Evolutionary conservation across 1,140 invertebrate genomes (phyloP), one percentile per base, ranked within the genome.

Genomic region (Pseudachorutes palmiensis): DNA sequence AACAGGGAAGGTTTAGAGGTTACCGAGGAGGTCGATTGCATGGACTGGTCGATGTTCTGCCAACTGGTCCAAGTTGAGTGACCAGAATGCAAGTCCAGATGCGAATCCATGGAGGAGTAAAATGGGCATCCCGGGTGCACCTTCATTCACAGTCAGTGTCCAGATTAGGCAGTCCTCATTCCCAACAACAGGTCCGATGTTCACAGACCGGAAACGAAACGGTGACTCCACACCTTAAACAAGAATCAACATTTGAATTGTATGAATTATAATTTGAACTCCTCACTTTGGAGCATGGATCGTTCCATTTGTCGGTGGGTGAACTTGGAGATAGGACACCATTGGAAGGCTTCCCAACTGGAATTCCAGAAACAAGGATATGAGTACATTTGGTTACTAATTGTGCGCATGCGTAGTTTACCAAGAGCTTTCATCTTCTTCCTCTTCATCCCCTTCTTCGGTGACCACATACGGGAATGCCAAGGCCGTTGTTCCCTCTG

Each of bases 91-190:
- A 41, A 95, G 85, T 2, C 94, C 95, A 1, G 93, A 86, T 19
- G 89, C 95, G 75, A 98, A 86, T 0, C 96, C 96, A 81, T 98
- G 96, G 12, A 98, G 77, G 71, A 98, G 74, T 24, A 98, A 88
- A 45, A 98, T 78, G 0, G 95, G 95, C 0, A 86, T 88, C 73
- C 85, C 48, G 82, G 22, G 77, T 0, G 86, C 86, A 65, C 90
- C 86, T 69, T 86, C 84, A 77, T 94, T 92, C 55, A 92, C 78
- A 19, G 86, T 86, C 41, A 94, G 83, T 1, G 91, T 93, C 89
- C 92, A 93, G 79, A 95, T 88, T 32, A 48, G 2, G 33, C 31
- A 66, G 22, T 66, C 62, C 9, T 65, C 45, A 3, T 60, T 33
- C 16, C 87, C 87, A 30, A 90, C 85, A 24, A 88, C 85, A 14